Percentiles rank a stretch among this genome's conserved stretches.
phyloP scores from a whole-genome alignment of 2,113 vertebrate genomes.

The Eidolon helvum region DNA sequence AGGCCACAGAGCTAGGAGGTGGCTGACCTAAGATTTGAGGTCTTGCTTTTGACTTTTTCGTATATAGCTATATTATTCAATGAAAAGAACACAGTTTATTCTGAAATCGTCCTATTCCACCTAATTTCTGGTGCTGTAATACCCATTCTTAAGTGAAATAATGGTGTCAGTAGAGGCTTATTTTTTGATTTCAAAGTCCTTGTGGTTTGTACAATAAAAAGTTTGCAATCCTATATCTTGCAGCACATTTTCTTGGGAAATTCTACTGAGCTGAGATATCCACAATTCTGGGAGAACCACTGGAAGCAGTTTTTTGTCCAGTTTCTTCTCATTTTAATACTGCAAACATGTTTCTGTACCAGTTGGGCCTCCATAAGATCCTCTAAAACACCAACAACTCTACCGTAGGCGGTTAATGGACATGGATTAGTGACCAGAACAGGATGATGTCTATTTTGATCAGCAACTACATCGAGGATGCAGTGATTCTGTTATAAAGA shows the following conservation, averaged over 20 bases:
- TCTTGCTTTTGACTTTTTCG: neutral
- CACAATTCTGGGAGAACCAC: neutral
- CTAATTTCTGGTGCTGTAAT: neutral
- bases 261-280: neutral
- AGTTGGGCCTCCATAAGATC: too few species aligned
- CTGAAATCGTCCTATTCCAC: neutral
- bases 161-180: neutral
- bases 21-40: neutral
- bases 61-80: neutral
- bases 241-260: neutral
- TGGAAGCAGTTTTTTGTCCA: neutral
- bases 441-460: neutral
- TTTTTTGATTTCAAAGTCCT: neutral
- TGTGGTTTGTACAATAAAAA: neutral
- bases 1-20: neutral
- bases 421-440: neutral
- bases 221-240: neutral
- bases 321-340: neutral
- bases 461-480: neutral
- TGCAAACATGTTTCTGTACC: neutral
- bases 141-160: neutral
- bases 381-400: neutral
- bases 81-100: neutral
- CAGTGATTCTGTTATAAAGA: neutral
- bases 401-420: fast-evolving